Base-by-base conservation (phyloP, 2,888 invertebrate species). In the Conistra vaccinii region DNA sequence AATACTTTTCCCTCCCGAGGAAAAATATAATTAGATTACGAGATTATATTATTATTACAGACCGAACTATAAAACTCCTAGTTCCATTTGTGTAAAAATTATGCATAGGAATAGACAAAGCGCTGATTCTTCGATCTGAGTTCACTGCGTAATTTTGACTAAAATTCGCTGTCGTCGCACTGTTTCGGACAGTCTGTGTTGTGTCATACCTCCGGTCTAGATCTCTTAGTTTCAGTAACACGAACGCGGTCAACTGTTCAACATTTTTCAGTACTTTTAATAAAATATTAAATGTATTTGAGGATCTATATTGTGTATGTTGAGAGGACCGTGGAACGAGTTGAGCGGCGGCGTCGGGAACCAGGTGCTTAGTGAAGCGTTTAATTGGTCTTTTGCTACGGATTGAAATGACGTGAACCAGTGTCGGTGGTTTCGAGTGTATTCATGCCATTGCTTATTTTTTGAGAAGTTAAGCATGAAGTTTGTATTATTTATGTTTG, bases 251-350 rank as follows among this genome's bases (percentile, higher is more conserved):
- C 62, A 74, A 84, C 70, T 72, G 76, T 76, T 84, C 84, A 84
- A 83, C 80, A 77, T 80, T 80, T 69, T 89, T 89, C 88, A 80
- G 84, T 85, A 80, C 84, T 82, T 88, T 92, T 90, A 86, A 89
- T 80, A 80, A 48, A 45, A 72, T 80, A 70, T 91, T 92, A 92
- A 93, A 94, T 96, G 95, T 93, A 92, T 90, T 90, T 91, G 88
- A 95, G 92, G 87, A 87, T 93, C 68, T 89, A 89, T 70, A 82
- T 93, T 63, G 91, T 95, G 61, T 95, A 93, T 86, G 90, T 92
- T 78, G 92, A 92, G 85, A 90, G 91, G 74, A 91, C 93, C 23
- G 89, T 94, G 68, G 95, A 94, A 81, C 91, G 93, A 77, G 90
- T 87, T 85, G 87, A 89, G 73, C 85, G 91, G 72, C 90, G 89